A percentile compares a stretch with the other conserved stretches of the same genome.
Conservation (phyloP, 2,888 invertebrate genomes). For the Lomographa bimaculata region DNA sequence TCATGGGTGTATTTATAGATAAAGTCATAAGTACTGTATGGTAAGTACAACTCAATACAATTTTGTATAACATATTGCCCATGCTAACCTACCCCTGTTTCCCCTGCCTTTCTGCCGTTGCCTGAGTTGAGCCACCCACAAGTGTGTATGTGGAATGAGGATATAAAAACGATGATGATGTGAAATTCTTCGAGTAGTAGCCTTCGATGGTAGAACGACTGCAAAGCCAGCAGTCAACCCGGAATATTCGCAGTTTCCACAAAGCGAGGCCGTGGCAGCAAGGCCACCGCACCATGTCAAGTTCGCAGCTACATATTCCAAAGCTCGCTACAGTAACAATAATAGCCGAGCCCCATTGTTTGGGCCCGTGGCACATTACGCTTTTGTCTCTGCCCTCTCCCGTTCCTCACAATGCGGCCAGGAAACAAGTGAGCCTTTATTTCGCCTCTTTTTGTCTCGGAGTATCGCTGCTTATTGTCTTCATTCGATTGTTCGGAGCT, state of each 20-base stretch:
- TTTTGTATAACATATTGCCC: too few relatives aligned
- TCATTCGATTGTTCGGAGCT: conserved; percentile 84
- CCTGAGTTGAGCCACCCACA: too few relatives aligned
- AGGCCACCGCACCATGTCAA: conserved; percentile 73
- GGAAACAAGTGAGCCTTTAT: conserved; percentile 85
- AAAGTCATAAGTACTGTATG: too few relatives aligned
- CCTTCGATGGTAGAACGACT: too few relatives aligned
- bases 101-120: too few relatives aligned
- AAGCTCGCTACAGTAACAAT: conserved; percentile 82
- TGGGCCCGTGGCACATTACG: conserved; percentile 84
- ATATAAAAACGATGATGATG: too few relatives aligned
- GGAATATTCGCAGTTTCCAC: conserved; percentile 23
- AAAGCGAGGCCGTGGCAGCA: conserved; percentile 33
- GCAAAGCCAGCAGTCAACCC: conserved; percentile 6
- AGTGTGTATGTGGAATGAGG: too few relatives aligned
- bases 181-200: too few relatives aligned
- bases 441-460: conserved; percentile 85
- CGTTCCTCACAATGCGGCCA: conserved; percentile 84
- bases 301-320: conserved; percentile 76
- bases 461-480: conserved; percentile 85
- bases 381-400: conserved; percentile 84
- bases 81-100: too few relatives aligned
- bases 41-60: too few relatives aligned
- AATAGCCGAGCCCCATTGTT: conserved; percentile 81
- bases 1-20: too few relatives aligned